Conservation (phyloP, 1,140 invertebrate species). For the Gonioctena quinquepunctata region DNA sequence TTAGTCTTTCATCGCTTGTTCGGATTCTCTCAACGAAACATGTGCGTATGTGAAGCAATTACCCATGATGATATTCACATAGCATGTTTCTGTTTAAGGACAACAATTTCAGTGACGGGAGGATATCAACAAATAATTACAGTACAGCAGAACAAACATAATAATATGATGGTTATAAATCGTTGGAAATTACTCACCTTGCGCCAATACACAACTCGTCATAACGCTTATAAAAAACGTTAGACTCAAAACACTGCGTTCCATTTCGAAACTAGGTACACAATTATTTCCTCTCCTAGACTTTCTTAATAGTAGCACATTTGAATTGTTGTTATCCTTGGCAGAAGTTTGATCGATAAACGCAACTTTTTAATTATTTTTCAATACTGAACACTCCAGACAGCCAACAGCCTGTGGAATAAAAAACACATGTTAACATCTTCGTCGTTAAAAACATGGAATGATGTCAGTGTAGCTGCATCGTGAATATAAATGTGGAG, state of each 20-base stretch:
- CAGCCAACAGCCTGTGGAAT: not conserved
- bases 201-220: not conserved
- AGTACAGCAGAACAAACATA: not conserved
- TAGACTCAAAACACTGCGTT: not conserved
- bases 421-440: not conserved
- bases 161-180: not conserved
- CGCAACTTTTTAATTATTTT: not conserved
- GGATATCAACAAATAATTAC: not conserved
- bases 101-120: not conserved
- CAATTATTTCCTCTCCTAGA: not conserved
- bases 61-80: no score
- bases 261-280: not conserved
- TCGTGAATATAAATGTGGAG: not conserved
- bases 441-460: not conserved
- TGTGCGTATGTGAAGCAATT: no score
- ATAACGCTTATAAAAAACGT: not conserved
- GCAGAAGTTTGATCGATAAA: slow-evolving; percentile 17
- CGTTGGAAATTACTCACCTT: not conserved
- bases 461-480: not conserved
- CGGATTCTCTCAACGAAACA: no score
- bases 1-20: no score
- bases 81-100: no score
- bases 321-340: slow-evolving; percentile 12
- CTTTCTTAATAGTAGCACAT: not conserved
- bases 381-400: not conserved